Base-by-base conservation (phyloP, 2,113 vertebrate species). In the Oreocharis arfaki region DNA sequence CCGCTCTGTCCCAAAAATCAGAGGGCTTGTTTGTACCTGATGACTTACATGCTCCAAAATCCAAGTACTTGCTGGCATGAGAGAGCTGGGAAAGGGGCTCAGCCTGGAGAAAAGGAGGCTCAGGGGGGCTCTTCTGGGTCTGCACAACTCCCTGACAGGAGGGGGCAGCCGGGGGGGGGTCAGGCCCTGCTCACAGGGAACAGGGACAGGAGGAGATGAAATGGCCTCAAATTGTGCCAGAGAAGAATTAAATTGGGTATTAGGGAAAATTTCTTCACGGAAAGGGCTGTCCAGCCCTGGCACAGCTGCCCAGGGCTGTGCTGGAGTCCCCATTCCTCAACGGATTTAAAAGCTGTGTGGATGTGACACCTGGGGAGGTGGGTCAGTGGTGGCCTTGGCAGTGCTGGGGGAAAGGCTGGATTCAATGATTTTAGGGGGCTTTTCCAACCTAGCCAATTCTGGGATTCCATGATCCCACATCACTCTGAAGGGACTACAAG, bases 161-260 rank as follows among this genome's bases (percentile, higher is more conserved):
- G 28, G 46, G 37, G 27, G 27, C 33, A 89, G 35, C 11, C 1
- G 0, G 68, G 19, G 5, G 5, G 27, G 18, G 3, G 3, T 82
- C 0, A 0, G 59, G 37, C 27, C 44, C 2, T 73, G 59, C 49
- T 70, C 20, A 3, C 59, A 59, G 27, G 68, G 59, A 37, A 74
- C 69, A 52, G 60, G 69, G 39, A 60, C 61, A 68, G 39, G n/a
- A 75, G 4, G 13, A 60, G 61, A 46, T 69, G 61, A 3, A 68
- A 60, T 0, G 0, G 39, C 33, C 28, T 53, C 16, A 19, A 3
- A 9, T 0, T 82, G 16, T 0, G 3, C 53, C 13, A 59, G 27
- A 9, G 22, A 0, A 73, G 21, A 0, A 0, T 57, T 1, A 14
- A 0, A 0, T 3, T n/a, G 28, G 11, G 0, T 68, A 35, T 41